Evolutionary conservation across 2,888 invertebrate species (phyloP).

Genomic region (Cremastobaeus sp.): DNA sequence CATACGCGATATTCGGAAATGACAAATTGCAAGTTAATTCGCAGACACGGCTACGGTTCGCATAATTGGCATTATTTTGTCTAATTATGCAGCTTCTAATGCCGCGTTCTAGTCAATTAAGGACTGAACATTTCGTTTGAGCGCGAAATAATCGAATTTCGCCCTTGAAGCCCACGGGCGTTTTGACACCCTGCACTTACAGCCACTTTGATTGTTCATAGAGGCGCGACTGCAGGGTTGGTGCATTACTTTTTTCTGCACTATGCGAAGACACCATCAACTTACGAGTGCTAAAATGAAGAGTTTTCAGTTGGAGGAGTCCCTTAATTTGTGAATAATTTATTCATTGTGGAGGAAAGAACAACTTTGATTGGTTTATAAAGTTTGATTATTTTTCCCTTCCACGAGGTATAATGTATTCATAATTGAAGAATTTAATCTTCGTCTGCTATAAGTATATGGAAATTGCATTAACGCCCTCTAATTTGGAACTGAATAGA

Average conservation of each 20-base stretch:
- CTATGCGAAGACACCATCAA: too few relatives aligned
- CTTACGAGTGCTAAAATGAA: too few relatives aligned
- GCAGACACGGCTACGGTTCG: conserved; percentile 18
- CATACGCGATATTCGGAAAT: neutral
- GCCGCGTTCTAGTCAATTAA: conserved; percentile 46
- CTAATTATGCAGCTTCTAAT: conserved; percentile 41
- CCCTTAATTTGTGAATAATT: too few relatives aligned
- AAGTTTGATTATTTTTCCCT: too few relatives aligned
- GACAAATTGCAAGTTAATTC: conserved; percentile 20
- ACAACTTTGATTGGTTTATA: too few relatives aligned
- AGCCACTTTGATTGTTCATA: conserved; percentile 21
- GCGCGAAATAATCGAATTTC: conserved; percentile 39
- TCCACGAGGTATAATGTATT: too few relatives aligned
- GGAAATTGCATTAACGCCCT: conserved; percentile 2
- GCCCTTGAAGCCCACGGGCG: conserved; percentile 22
- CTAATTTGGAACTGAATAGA: conserved; percentile 8
- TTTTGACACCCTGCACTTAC: conserved; percentile 24
- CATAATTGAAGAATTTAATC: conserved; percentile 6
- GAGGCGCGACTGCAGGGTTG: too few relatives aligned
- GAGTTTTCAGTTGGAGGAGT: too few relatives aligned
- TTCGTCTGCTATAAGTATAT: conserved; percentile 5
- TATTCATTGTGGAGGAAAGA: too few relatives aligned
- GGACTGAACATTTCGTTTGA: conserved; percentile 49
- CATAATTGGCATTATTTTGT: conserved; percentile 47
- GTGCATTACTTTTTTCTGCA: too few relatives aligned